A percentile compares a stretch with the other conserved stretches of the same genome.
phyloP scores from a whole-genome alignment of 53 echinoderm and acorn worm genomes.

The Paracentrotus lividus region DNA sequence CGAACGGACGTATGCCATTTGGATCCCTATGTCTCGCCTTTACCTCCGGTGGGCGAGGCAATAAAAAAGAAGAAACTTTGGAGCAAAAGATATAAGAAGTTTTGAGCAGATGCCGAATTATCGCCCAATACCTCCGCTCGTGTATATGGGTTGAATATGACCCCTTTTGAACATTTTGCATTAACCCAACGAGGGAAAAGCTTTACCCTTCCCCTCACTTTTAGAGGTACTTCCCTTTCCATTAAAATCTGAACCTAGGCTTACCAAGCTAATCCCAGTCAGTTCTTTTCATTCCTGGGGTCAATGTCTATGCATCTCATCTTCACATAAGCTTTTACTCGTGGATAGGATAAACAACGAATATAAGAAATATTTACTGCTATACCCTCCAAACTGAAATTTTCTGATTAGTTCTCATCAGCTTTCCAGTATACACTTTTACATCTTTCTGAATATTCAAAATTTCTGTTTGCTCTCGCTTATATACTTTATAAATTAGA shows the following conservation, averaged over 20 bases:
- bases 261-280: not conserved
- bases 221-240: constrained; percentile 6
- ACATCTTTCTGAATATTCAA: too few relatives aligned
- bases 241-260: constrained; percentile 19
- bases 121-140: too few relatives aligned
- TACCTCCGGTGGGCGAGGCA: too few relatives aligned
- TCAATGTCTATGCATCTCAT: not conserved
- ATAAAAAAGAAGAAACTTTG: too few relatives aligned
- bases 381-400: not conserved
- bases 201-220: constrained; percentile 18
- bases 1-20: too few relatives aligned
- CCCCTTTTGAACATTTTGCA: not conserved
- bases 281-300: not conserved
- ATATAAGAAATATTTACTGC: not conserved
- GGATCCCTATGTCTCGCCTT: too few relatives aligned
- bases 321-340: not conserved
- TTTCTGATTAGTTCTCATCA: too few relatives aligned
- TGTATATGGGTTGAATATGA: not conserved
- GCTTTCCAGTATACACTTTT: too few relatives aligned
- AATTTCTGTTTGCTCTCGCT: too few relatives aligned
- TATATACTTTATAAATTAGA: too few relatives aligned
- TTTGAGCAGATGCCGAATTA: too few relatives aligned
- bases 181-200: not conserved
- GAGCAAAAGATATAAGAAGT: too few relatives aligned
- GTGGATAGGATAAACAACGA: not conserved